Percentiles rank a stretch among this genome's conserved stretches.
Conservation (phyloP, 1,140 invertebrate species). For the Hylaeus anthracinus region DNA sequence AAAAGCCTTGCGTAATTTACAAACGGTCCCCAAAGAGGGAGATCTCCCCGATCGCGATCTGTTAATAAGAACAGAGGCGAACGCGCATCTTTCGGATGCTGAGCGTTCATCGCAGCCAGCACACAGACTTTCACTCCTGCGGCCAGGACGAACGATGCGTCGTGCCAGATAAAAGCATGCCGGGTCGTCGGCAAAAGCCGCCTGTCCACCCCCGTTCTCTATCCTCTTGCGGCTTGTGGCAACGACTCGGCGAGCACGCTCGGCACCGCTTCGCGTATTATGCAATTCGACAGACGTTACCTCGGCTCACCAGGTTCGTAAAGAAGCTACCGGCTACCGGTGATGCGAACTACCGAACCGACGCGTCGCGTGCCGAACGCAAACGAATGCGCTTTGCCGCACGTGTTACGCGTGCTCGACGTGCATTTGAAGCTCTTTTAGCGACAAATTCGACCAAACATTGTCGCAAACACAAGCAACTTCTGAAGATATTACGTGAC, state of each 20-base stretch:
- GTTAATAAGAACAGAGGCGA: constrained; percentile 8
- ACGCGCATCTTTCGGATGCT: constrained; percentile 40
- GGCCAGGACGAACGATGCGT: constrained; percentile 53
- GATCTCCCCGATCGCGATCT: neutral
- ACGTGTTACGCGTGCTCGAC: constrained; percentile 16
- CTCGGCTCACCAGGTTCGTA: constrained; percentile 43
- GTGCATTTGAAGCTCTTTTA: too few relatives aligned
- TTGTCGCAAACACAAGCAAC: too few relatives aligned
- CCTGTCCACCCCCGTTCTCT: neutral
- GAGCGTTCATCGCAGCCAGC: constrained; percentile 44
- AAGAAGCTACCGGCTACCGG: constrained; percentile 12
- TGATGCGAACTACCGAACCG: constrained; percentile 16
- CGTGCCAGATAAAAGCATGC: constrained; percentile 61
- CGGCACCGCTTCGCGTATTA: constrained; percentile 39
- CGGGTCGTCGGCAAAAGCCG: constrained; percentile 30
- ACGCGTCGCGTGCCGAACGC: constrained; percentile 18
- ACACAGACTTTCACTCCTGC: constrained; percentile 73
- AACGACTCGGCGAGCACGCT: constrained; percentile 5
- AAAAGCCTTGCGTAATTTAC: too few relatives aligned
- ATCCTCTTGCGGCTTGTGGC: neutral
- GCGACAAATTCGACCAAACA: too few relatives aligned
- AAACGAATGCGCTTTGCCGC: neutral
- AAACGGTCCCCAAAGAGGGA: too few relatives aligned
- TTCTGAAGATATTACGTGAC: too few relatives aligned
- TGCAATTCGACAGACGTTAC: constrained; percentile 69